These are phyloP conservation scores for Apodemia mormo DNA, from an alignment of 2,888 invertebrate genomes.

Conservation along the genomic window DNA sequence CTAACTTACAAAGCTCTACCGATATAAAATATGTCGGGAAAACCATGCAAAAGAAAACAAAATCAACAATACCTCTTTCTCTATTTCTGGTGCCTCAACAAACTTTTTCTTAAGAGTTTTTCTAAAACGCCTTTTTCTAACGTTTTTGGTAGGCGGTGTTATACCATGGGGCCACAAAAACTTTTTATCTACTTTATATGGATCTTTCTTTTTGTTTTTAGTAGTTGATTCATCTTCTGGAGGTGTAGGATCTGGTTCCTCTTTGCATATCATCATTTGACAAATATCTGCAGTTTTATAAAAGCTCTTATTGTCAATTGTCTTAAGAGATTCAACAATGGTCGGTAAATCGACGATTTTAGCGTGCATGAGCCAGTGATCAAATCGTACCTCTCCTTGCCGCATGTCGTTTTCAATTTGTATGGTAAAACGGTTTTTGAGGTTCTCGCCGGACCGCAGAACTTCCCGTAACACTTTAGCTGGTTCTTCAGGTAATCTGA, in stretches of 20 bases:
- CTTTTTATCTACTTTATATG: slow-evolving; percentile 91
- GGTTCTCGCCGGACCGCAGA: slow-evolving; percentile 86
- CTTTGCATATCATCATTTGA: slow-evolving; percentile 94
- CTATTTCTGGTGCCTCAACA: slow-evolving; percentile 98
- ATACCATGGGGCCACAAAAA: slow-evolving; percentile 97
- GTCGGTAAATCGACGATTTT: slow-evolving; percentile 96
- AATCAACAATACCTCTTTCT: slow-evolving; percentile 89
- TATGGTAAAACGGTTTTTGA: slow-evolving; percentile 93
- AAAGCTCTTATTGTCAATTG: slow-evolving; percentile 97
- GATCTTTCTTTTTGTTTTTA: slow-evolving; percentile 92
- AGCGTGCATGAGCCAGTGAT: slow-evolving; percentile 92
- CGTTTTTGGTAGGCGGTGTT: slow-evolving; percentile 97
- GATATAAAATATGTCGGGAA: too few relatives aligned
- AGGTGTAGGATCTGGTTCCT: slow-evolving; percentile 88
- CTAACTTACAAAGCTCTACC: too few relatives aligned
- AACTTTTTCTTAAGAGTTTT: slow-evolving; percentile 98
- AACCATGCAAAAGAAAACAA: too few relatives aligned
- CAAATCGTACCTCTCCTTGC: slow-evolving; percentile 93
- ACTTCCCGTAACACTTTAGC: slow-evolving; percentile 87
- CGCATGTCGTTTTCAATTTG: slow-evolving; percentile 94
- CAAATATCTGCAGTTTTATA: slow-evolving; percentile 99
- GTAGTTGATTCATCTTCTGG: slow-evolving; percentile 88
- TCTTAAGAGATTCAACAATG: slow-evolving; percentile 95
- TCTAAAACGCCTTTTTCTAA: slow-evolving; percentile 93
- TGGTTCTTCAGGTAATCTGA: slow-evolving; percentile 91